Evolutionary conservation across 2,888 invertebrate species (phyloP).

Genomic region (Trachelus stipa): DNA sequence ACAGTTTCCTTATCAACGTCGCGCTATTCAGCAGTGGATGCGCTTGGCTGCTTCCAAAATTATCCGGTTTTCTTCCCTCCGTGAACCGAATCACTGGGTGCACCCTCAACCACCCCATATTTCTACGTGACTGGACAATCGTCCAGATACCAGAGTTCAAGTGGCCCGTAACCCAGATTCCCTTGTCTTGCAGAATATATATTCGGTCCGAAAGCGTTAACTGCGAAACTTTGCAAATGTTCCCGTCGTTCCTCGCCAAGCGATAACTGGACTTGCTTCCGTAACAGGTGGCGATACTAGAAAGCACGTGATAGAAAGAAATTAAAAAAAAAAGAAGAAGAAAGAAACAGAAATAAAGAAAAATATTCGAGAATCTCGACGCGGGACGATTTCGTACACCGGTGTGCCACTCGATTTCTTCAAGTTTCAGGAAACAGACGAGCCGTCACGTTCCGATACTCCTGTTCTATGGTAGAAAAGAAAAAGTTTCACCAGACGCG

Average conservation of each 20-base stretch:
- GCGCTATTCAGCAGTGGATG: neutral
- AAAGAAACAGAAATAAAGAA: neutral
- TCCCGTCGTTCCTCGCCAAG: neutral
- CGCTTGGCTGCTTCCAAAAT: neutral
- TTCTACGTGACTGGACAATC: constrained; percentile 42
- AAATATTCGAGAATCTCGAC: neutral
- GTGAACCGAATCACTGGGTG: constrained; percentile 7
- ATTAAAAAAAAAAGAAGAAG: neutral
- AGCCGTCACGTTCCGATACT: neutral
- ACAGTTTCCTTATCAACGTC: neutral
- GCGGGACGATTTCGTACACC: neutral
- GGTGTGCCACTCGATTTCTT: neutral
- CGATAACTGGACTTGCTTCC: neutral
- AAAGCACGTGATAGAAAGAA: neutral
- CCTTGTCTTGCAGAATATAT: neutral
- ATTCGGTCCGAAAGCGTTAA: neutral
- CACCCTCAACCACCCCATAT: constrained; percentile 28
- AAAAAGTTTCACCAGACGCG: neutral
- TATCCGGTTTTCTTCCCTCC: neutral
- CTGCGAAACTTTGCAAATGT: neutral
- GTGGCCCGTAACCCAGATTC: constrained; percentile 38
- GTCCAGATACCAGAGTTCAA: constrained; percentile 33
- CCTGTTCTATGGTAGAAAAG: neutral
- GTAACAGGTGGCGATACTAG: neutral
- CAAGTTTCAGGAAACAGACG: neutral